Conservation (phyloP, 2,113 vertebrate species). For the Peromyscus polionotus region DNA sequence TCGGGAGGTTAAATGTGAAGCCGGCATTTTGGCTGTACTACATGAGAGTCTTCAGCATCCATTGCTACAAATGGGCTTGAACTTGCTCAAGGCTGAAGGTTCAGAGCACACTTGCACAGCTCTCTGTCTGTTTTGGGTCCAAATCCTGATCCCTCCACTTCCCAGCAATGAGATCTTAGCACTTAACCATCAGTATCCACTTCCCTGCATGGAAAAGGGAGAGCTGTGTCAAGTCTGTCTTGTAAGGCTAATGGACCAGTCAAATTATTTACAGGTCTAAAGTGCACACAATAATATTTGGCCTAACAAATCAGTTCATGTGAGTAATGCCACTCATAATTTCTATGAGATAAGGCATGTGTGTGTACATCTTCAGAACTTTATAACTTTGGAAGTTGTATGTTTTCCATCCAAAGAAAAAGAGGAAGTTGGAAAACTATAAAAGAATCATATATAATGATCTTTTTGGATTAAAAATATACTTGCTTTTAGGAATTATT, state of each 20-base stretch:
- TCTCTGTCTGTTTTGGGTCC: not conserved
- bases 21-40: not conserved
- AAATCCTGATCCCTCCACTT: not conserved
- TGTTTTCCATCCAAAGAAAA: not conserved
- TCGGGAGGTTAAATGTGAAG: constrained; percentile 15
- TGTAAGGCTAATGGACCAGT: not conserved
- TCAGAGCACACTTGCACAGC: not conserved
- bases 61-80: not conserved
- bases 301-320: not conserved
- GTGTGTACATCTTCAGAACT: not conserved
- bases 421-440: not conserved
- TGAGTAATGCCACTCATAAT: not conserved
- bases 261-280: constrained; percentile 20
- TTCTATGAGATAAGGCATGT: not conserved
- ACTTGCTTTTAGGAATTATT: not conserved
- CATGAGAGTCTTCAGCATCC: not conserved
- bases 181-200: not conserved
- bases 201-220: not conserved
- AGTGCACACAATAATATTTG: not conserved
- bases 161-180: not conserved
- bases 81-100: not conserved
- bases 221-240: not conserved
- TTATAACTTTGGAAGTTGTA: not conserved
- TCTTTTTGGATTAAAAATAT: constrained; percentile 27
- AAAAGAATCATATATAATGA: not conserved